These are phyloP conservation scores for Macrostomum lignano DNA, from an alignment of 1,140 invertebrate genomes.

Conservation along the genomic window DNA sequence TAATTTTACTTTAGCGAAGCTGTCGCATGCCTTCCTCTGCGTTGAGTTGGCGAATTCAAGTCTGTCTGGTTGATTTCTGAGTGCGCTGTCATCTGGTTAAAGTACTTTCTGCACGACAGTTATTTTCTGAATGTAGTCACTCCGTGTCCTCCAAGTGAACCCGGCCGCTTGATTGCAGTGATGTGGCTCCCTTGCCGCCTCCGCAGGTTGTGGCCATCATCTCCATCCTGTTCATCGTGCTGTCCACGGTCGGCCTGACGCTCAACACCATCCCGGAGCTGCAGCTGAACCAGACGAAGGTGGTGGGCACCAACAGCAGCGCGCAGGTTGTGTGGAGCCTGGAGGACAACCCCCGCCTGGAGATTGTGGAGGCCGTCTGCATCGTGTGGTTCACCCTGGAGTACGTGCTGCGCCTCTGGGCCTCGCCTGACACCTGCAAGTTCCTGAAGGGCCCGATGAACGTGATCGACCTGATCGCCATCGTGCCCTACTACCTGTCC, in stretches of 20 bases:
- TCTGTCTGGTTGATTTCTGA: no score
- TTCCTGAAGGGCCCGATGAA: slow-evolving; percentile 99
- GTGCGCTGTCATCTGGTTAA: no score
- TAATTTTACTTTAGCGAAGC: no score
- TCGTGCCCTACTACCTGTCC: slow-evolving; percentile 99
- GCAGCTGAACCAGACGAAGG: slow-evolving; percentile 27
- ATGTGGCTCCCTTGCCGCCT: no score
- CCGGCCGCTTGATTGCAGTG: no score
- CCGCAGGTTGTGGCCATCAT: slow-evolving; percentile 75
- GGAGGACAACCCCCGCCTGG: slow-evolving; percentile 18
- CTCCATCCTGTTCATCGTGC: slow-evolving; percentile 84
- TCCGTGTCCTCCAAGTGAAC: no score
- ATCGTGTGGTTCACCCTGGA: slow-evolving; percentile 72
- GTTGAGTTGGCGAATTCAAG: no score
- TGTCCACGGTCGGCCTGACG: slow-evolving; percentile 75
- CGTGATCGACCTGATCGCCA: slow-evolving; percentile 87
- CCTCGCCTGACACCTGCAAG: slow-evolving; percentile 85
- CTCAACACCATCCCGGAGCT: slow-evolving; percentile 76
- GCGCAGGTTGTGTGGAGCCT: slow-evolving; percentile 6
- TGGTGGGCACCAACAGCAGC: not conserved
- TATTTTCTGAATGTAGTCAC: no score
- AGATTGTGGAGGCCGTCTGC: slow-evolving; percentile 24
- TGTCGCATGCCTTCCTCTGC: no score
- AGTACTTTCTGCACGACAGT: no score
- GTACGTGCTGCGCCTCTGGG: slow-evolving; percentile 80